Conservation (phyloP, 2,888 invertebrate genomes). For the Serrognathus titanus region DNA sequence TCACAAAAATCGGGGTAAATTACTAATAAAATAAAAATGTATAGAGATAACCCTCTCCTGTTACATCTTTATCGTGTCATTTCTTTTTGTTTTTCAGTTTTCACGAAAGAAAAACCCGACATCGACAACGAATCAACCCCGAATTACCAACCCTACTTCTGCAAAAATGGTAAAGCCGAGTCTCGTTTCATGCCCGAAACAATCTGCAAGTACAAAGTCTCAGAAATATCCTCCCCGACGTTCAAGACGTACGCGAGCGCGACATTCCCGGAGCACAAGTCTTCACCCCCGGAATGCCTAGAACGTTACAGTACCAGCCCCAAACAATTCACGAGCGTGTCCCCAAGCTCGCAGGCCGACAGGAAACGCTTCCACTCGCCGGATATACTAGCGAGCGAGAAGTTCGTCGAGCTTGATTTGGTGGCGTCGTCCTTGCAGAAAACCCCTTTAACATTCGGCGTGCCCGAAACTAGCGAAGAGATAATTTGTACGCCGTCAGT, state of each 20-base stretch:
- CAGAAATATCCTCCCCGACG: constrained; percentile 23
- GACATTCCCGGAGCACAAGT: constrained; percentile 32
- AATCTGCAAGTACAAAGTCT: constrained; percentile 20
- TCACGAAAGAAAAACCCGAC: constrained; percentile 63
- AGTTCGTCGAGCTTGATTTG: constrained; percentile 57
- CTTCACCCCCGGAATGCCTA: constrained; percentile 36
- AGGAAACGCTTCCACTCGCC: constrained; percentile 49
- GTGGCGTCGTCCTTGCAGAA: constrained; percentile 39
- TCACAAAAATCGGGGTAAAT: too few relatives aligned
- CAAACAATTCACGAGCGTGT: constrained; percentile 44
- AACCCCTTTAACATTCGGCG: constrained; percentile 11
- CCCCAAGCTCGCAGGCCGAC: constrained; percentile 49
- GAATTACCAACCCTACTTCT: constrained; percentile 45
- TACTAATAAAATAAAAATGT: too few relatives aligned
- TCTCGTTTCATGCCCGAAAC: constrained; percentile 20
- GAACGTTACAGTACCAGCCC: constrained; percentile 53
- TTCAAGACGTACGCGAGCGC: constrained; percentile 29
- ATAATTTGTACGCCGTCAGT: constrained; percentile 9
- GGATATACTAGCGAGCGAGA: constrained; percentile 51
- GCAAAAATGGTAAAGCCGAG: constrained; percentile 44
- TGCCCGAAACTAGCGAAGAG: constrained; percentile 22
- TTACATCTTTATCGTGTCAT: constrained; percentile 26
- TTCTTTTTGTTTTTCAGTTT: constrained; percentile 46
- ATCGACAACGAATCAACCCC: constrained; percentile 61
- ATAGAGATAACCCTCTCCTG: too few relatives aligned